Base-by-base conservation (phyloP, 2,113 vertebrate genomes). In the Anser cygnoides region DNA sequence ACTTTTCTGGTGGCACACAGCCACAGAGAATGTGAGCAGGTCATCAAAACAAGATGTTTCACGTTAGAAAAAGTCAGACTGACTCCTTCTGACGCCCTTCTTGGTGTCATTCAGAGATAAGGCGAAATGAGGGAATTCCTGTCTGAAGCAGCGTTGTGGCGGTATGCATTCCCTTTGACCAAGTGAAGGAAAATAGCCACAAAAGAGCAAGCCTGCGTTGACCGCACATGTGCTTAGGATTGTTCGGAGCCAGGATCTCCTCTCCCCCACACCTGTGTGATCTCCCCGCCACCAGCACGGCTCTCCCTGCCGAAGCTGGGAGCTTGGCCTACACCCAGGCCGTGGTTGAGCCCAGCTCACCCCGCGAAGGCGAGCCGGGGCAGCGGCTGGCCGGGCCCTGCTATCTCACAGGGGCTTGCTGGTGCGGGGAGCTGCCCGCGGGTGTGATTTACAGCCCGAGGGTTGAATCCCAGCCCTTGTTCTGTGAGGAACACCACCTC, bases 41-140 rank as follows among this genome's bases (percentile, higher is more conserved):
- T 92, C 81, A 91, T 50, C 70, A 87, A 85, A 96, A 95, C 89
- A 89, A 89, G 84, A 67, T 61, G 15, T 28, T 58, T 76, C 10
- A 20, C 8, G 13, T 13, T 61, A 72, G 89, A 93, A 93, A 89
- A 92, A 76, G 58, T 85, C 62, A 37, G 58, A 41, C 54, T 82
- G 89, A 84, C 70, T 77, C 35, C 57, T 95, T 79, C 41, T 70
- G 71, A 35, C 74, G 87, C 84, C 41, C 26, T 65, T 65, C 62
- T 76, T 65, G 0, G 2, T 57, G 13, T 26, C 44, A 58, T 58
- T 20, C 82, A 67, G 70, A 79, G 73, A 92, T 91, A 84, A 84
- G 80, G 50, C 4, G 7, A 82, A 92, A 87, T 18, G 44, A 67
- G 13, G 73, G 57, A 86, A 91, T 87, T 97, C 92, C 92, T 84